phyloP scores from a whole-genome alignment of 2,888 invertebrate species.

The Octodonta nipae region DNA sequence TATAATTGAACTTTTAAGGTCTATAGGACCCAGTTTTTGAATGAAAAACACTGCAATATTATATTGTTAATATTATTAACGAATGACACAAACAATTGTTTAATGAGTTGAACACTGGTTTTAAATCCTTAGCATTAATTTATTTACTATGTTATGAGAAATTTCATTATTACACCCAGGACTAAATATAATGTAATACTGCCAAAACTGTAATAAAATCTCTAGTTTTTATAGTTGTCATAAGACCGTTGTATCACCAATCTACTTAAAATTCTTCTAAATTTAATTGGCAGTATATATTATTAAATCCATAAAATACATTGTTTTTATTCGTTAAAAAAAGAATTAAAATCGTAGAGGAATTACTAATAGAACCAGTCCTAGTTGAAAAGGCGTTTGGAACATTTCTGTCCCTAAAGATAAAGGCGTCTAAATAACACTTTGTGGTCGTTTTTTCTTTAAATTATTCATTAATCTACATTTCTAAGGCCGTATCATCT shows the following conservation, averaged over 20 bases:
- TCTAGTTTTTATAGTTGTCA: constrained; percentile 12
- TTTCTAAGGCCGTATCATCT: constrained; percentile 31
- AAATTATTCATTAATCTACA: constrained; percentile 35
- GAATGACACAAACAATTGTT: too few relatives aligned
- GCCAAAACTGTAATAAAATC: constrained; percentile 16
- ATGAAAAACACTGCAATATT: too few relatives aligned
- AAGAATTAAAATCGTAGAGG: constrained; percentile 3
- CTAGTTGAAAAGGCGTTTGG: constrained; percentile 26
- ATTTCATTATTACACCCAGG: constrained; percentile 7
- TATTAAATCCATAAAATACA: constrained; percentile 18
- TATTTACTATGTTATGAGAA: not conserved
- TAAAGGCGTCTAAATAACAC: constrained; percentile 32
- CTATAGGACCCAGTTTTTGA: too few relatives aligned
- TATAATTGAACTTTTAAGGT: too few relatives aligned
- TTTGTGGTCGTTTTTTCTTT: constrained; percentile 33
- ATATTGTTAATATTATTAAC: too few relatives aligned
- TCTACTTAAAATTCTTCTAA: constrained; percentile 31
- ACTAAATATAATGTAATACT: constrained; percentile 16
- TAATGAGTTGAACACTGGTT: too few relatives aligned
- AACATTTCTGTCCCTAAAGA: constrained; percentile 24
- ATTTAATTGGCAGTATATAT: constrained; percentile 35
- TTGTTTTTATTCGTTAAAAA: not conserved
- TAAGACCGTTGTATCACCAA: constrained; percentile 32
- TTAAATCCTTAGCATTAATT: not conserved
- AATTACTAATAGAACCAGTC: constrained; percentile 20